Evolutionary conservation across 2,888 invertebrate species (phyloP), one percentile per base, ranked within the genome.

Genomic region (Trissolcus japonicus): DNA sequence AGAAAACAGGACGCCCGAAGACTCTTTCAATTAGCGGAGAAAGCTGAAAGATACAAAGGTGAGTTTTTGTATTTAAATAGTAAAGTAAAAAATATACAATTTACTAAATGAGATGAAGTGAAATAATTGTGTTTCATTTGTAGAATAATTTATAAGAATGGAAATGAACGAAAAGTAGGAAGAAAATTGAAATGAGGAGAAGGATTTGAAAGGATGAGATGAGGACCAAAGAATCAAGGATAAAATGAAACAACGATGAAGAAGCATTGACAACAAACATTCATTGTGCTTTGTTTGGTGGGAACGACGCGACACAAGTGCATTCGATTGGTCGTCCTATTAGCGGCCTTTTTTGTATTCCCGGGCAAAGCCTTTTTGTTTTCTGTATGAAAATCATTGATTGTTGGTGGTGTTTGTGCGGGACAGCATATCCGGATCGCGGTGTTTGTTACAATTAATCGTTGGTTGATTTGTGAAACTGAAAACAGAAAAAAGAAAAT

Each of bases 271-370:
- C 11, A 1, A 46, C 46, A 16, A 46, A 14, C 40, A 35, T 25
- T 35, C n/a, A 14, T 53, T 48, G 56, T 62, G 71, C 57, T 51
- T 29, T 17, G 55, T 6, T 53, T 72, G 51, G 72, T 60, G 72
- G 51, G 62, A 62, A 51, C 71, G 63, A 63, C 63, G 72, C 72
- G 72, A 60, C 72, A 60, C 67, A 55, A 67, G 67, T 66, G 66
- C 51, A 66, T 51, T 63, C 29, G 16, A 55, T 56, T 21, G 13
- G 14, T 35, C 29, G 13, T n/a, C 25, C 25, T 40, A n/a, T n/a
- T n/a, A 53, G 41, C 59, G 53, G 43, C 57, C 19, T 50, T 63
- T 57, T 65, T 67, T 67, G 25, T 59, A 35, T 53, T 46, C 40
- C 21, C n/a, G 17, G 17, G n/a, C 51, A 56, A n/a, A 41, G 19